Conservation (phyloP, 2,888 invertebrate genomes). For the Diarsia dahlii region DNA sequence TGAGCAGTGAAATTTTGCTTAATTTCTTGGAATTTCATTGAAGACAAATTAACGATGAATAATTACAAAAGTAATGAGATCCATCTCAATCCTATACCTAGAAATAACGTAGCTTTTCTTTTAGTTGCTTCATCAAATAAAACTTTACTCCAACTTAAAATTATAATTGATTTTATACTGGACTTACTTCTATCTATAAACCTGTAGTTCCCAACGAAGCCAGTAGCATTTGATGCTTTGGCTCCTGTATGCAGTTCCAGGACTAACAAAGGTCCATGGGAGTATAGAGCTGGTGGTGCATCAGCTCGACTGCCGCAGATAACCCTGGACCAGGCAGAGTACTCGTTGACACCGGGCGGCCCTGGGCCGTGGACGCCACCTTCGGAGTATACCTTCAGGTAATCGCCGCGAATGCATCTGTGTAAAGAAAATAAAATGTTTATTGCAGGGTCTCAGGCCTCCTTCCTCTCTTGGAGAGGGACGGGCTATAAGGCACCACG, state of each 20-base stretch:
- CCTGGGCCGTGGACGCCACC: slow-evolving; percentile 92
- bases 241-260: slow-evolving; percentile 93
- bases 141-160: not conserved
- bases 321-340: slow-evolving; percentile 94
- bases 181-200: slow-evolving; percentile 93
- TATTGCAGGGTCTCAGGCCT: too few species aligned
- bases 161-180: not conserved
- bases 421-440: slow-evolving; percentile 62
- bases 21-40: not conserved
- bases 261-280: slow-evolving; percentile 93
- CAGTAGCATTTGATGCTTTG: slow-evolving; percentile 90
- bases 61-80: not conserved
- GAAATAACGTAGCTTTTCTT: not conserved
- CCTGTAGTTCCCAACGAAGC: slow-evolving; percentile 94
- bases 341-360: slow-evolving; percentile 94
- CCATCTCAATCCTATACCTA: not conserved
- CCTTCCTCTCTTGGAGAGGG: too few species aligned
- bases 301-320: slow-evolving; percentile 94
- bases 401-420: slow-evolving; percentile 94
- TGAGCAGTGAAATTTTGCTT: slow-evolving; percentile 1
- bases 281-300: slow-evolving; percentile 93
- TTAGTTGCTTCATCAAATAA: not conserved
- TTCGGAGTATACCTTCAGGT: slow-evolving; percentile 94
- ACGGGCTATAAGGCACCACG: too few species aligned
- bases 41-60: not conserved